phyloP scores from a whole-genome alignment of 2,888 invertebrate genomes.

The Julus scanicus region DNA sequence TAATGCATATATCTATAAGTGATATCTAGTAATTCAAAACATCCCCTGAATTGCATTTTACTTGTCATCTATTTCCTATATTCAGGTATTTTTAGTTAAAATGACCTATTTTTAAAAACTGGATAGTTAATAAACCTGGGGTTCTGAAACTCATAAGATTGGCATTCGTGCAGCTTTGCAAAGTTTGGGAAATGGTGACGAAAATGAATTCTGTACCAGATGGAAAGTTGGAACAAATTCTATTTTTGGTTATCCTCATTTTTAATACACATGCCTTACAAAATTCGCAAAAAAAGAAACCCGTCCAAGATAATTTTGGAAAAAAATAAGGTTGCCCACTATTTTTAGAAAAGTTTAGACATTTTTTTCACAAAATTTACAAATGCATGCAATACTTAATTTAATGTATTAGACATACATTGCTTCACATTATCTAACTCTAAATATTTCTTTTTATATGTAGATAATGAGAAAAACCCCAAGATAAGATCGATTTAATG shows the following conservation, averaged over 20 bases:
- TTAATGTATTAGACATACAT: not conserved
- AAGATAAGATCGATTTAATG: not conserved
- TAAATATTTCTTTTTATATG: not conserved
- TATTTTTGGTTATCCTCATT: conserved; percentile 26
- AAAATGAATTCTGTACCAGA: not conserved
- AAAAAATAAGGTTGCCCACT: not conserved
- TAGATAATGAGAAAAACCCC: not conserved
- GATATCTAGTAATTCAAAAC: not conserved
- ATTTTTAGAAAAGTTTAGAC: not conserved
- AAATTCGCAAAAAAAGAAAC: not conserved
- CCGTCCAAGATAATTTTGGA: too few relatives aligned
- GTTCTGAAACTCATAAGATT: too few relatives aligned
- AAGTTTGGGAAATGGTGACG: not conserved
- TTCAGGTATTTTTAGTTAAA: not conserved
- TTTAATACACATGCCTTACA: not conserved
- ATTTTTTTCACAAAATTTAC: not conserved
- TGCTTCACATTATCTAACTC: not conserved
- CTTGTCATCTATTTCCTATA: not conserved
- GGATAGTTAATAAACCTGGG: too few relatives aligned
- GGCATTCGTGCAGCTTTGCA: not conserved
- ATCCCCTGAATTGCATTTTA: not conserved
- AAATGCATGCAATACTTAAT: not conserved
- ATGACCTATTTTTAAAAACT: too few relatives aligned
- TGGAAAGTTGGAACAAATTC: not conserved
- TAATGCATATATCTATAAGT: not conserved